Conservation (phyloP, 2,113 vertebrate species). For the Oxyura jamaicensis region DNA sequence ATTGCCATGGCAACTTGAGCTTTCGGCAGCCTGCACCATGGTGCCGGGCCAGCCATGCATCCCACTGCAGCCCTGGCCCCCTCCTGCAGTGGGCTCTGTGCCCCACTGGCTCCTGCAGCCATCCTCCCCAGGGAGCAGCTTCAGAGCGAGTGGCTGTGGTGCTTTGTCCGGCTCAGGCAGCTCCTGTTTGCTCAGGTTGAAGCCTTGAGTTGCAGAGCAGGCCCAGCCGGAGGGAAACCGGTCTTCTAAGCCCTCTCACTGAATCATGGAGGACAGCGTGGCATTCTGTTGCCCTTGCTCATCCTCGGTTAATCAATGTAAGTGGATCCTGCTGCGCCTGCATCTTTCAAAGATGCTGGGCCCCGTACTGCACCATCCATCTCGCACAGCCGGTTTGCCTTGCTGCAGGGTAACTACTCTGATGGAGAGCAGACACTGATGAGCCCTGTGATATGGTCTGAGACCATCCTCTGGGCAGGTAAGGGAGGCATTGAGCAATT, state of each 20-base stretch:
- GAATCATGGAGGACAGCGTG: not conserved
- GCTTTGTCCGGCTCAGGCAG: not conserved
- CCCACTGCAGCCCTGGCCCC: no score
- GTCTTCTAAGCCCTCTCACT: not conserved
- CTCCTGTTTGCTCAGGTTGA: not conserved
- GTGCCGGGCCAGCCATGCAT: not conserved
- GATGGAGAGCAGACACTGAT: not conserved
- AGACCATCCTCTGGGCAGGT: not conserved
- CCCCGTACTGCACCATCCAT: accelerated
- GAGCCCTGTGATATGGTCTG: not conserved
- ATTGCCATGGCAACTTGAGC: constrained; percentile 61
- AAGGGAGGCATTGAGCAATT: not conserved
- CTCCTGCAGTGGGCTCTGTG: not conserved
- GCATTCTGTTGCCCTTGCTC: not conserved
- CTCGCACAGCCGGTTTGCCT: not conserved
- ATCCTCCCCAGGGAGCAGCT: not conserved
- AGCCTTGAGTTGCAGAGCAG: not conserved
- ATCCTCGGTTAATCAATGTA: not conserved
- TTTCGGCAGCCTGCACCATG: not conserved
- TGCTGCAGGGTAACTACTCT: accelerated
- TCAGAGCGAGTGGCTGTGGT: not conserved
- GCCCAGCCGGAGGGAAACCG: not conserved
- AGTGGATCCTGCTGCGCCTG: not conserved
- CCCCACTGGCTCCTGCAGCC: accelerated
- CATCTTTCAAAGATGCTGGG: not conserved